A percentile compares a stretch with the other conserved stretches of the same genome.
Evolutionary conservation across 2,797 vertebrate species (phyloP).

Genomic region (Cephalopachus bancanus): DNA sequence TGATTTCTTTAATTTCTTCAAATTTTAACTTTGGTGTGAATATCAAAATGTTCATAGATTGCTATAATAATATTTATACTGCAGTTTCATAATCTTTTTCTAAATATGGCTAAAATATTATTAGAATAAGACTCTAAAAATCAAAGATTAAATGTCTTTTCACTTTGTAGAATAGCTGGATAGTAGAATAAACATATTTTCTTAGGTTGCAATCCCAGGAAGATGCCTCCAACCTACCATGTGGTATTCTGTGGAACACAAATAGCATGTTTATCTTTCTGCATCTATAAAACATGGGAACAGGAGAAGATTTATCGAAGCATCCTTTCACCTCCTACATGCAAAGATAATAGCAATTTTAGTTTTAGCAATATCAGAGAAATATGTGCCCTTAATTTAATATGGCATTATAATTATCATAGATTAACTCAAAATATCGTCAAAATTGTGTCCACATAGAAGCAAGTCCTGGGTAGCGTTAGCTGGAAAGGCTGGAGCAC

Average conservation of each 20-base stretch:
- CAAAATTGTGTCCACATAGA: not conserved
- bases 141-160: not conserved
- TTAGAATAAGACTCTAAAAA: slow-evolving; percentile 1
- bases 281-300: not conserved
- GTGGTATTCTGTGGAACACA: not conserved
- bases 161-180: not conserved
- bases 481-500: not conserved
- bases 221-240: not conserved
- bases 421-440: not conserved
- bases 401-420: not conserved
- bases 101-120: not conserved
- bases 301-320: not conserved
- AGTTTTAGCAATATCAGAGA: not conserved
- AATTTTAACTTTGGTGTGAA: not conserved
- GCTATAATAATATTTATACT: not conserved
- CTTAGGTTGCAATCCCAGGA: not conserved
- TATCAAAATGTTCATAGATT: not conserved
- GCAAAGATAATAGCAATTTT: not conserved
- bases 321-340: not conserved
- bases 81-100: not conserved
- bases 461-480: not conserved
- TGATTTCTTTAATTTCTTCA: not conserved
- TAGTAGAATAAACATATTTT: not conserved
- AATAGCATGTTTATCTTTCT: not conserved
- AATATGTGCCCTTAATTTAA: not conserved